These are phyloP conservation scores for Ennomos fuscantarius DNA, from an alignment of 2,888 invertebrate species.

Conservation along the genomic window DNA sequence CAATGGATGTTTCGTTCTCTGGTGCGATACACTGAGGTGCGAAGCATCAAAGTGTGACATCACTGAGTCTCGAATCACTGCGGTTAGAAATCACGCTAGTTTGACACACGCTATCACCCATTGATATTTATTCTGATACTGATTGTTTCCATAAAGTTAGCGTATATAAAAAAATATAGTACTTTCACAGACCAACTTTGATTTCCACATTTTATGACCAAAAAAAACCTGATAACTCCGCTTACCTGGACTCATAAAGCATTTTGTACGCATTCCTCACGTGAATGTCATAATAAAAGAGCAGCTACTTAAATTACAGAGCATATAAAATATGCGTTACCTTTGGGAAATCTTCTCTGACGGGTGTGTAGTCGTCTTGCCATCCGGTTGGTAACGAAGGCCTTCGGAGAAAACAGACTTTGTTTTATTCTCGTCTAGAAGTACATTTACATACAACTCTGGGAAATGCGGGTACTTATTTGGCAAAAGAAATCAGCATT, in stretches of 20 bases:
- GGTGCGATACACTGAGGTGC: no score
- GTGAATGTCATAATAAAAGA: slow-evolving; percentile 59
- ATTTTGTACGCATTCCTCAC: slow-evolving; percentile 22
- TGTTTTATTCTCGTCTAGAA: slow-evolving; percentile 32
- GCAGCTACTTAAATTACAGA: slow-evolving; percentile 70
- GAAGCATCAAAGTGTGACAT: no score
- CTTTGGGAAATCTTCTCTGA: slow-evolving; percentile 75
- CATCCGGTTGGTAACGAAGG: slow-evolving; percentile 66
- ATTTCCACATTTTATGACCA: no score
- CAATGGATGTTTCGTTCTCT: no score
- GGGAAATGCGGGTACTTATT: slow-evolving; percentile 1
- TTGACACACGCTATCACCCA: no score
- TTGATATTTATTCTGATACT: no score
- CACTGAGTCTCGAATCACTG: no score
- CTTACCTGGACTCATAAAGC: slow-evolving; percentile 9
- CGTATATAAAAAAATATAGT: background rate
- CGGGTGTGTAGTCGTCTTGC: slow-evolving; percentile 67
- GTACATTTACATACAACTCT: slow-evolving; percentile 25
- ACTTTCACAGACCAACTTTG: no score
- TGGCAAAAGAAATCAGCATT: background rate
- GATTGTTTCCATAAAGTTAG: no score
- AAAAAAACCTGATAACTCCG: background rate
- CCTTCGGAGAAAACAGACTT: slow-evolving; percentile 45
- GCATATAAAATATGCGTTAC: slow-evolving; percentile 76
- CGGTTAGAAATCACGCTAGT: no score